Evolutionary conservation across 2,113 vertebrate genomes (phyloP), one percentile per base, ranked within the genome.

Genomic region (Brachyhypopomus occidentalis): DNA sequence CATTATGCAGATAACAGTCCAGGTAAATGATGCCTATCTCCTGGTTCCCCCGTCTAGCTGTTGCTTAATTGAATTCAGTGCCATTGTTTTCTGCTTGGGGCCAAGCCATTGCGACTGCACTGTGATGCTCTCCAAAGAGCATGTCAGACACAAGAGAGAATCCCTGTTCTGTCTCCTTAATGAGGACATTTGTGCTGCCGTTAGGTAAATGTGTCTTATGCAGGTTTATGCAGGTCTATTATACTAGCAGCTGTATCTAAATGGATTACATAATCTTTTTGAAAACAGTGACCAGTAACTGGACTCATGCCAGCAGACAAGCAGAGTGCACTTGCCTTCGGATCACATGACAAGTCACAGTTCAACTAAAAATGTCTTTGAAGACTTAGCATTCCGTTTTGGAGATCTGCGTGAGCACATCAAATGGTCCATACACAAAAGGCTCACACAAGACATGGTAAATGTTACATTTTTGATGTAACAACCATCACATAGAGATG

Each of bases 341-440:
- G 36, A 48, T 59, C 16, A 55, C 70, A 77, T 63, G 6, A 72
- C 64, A 83, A 82, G 20, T 83, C 16, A 56, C 36, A 41, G 19
- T 36, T 72, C 14, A 38, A 77, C 58, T 70, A 77, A 80, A 86
- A 77, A 55, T 38, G 77, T 55, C 23, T 19, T 19, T 45, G 38
- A 25, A 38, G 60, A 85, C 85, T 79, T 71, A 82, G n/a, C 34
- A 4, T 17, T 56, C 77, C 67, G 52, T 77, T 64, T 72, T 69
- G 16, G 23, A 52, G 55, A 55, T 6, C 41, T 55, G 9, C 62
- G 23, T 30, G 55, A 69, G 66, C 6, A 14, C 22, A 8, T 71
- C 30, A 66, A 66, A 63, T n/a, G 19, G 66, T 56, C 48, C 52
- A 75, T 56, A 59, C 7, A 74, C 30, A 41, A 78, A 78, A 75